phyloP scores from a whole-genome alignment of 2,797 vertebrate genomes.

The Myiotriccus ornatus region DNA sequence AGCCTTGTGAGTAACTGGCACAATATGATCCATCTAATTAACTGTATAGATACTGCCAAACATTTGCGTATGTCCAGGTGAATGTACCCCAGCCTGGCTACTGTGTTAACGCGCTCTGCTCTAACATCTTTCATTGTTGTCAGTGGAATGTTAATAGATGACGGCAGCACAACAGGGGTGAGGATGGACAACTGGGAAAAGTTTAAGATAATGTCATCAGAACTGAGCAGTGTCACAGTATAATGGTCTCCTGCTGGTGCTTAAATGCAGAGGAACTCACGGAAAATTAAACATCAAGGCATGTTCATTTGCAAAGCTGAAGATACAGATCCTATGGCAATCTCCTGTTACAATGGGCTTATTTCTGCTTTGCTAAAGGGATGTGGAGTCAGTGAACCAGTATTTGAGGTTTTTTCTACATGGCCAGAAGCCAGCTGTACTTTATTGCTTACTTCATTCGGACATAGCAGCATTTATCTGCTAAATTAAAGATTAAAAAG shows the following conservation, averaged over 20 bases:
- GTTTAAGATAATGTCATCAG: slow-evolving; percentile 69
- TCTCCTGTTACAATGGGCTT: slow-evolving; percentile 23
- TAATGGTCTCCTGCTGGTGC: slow-evolving; percentile 57
- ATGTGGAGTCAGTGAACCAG: background rate
- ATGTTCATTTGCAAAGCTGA: slow-evolving; percentile 52
- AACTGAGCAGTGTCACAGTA: slow-evolving; percentile 53
- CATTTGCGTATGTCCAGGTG: background rate
- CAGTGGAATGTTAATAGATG: slow-evolving; percentile 66
- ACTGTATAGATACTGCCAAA: background rate
- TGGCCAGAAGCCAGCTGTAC: background rate
- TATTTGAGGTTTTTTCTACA: background rate
- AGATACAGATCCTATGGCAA: slow-evolving; percentile 3
- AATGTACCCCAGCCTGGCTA: background rate
- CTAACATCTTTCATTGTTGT: slow-evolving; percentile 60
- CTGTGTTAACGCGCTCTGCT: rapidly evolving
- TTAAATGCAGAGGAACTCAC: slow-evolving; percentile 58
- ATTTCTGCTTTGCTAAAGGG: slow-evolving; percentile 7
- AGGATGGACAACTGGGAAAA: slow-evolving; percentile 56
- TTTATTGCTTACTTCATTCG: background rate
- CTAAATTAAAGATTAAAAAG: background rate
- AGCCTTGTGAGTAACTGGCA: background rate
- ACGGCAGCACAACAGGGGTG: slow-evolving; percentile 56
- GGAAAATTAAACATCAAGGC: slow-evolving; percentile 71
- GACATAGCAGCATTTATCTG: background rate
- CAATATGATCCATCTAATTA: slow-evolving; percentile 2